Conservation (phyloP, 2,113 vertebrate genomes). For the Coreoperca whiteheadi region DNA sequence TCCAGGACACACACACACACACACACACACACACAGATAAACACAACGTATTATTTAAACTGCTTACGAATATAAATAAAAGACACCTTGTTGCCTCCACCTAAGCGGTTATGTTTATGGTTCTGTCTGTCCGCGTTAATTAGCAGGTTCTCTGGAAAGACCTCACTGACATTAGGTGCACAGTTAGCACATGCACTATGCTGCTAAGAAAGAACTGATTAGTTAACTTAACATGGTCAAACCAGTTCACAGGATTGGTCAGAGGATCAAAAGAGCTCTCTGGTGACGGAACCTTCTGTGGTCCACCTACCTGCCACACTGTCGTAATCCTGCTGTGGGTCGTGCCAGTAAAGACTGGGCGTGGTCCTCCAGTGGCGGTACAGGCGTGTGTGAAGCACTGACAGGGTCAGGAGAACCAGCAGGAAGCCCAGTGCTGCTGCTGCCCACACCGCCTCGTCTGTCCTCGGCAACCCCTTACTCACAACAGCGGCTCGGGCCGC, state of each 20-base stretch:
- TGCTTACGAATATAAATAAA: neutral
- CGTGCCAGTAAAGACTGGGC: conserved; percentile 90
- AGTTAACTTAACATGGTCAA: neutral
- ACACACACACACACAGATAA: neutral
- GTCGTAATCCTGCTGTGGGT: conserved; percentile 81
- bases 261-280: neutral
- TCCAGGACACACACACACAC: conserved; percentile 52
- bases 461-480: conserved; percentile 60
- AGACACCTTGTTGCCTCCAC: too few species aligned
- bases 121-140: neutral
- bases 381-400: conserved; percentile 84
- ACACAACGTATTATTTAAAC: neutral
- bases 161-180: neutral
- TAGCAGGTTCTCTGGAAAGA: neutral
- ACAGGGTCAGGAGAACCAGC: conserved; percentile 86
- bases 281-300: neutral
- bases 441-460: conserved; percentile 90
- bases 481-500: neutral
- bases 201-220: neutral
- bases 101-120: neutral
- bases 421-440: conserved; percentile 90
- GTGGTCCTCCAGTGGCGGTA: conserved; percentile 86
- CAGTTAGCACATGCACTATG: neutral
- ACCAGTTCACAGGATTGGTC: too few species aligned
- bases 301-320: conserved; percentile 79